A percentile compares a stretch with the other conserved stretches of the same genome.
Conservation (phyloP, 2,888 invertebrate species). For the Minunthozetes semirufus region DNA sequence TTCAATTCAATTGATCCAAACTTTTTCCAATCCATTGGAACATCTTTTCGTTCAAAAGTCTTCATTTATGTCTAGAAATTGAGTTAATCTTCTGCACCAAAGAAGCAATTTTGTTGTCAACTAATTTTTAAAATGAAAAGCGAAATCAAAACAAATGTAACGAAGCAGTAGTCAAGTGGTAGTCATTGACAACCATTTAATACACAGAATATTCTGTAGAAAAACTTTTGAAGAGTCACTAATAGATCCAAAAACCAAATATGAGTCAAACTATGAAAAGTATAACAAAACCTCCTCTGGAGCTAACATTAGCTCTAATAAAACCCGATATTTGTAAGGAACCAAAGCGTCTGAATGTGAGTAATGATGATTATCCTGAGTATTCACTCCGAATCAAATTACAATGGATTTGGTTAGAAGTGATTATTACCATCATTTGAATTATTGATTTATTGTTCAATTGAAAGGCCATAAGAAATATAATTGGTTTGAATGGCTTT, state of each 20-base stretch:
- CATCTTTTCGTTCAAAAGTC: neutral
- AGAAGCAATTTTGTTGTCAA: neutral
- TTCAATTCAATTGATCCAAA: conserved; percentile 18
- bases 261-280: neutral
- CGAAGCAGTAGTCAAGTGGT: neutral
- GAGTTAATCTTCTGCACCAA: too few species aligned
- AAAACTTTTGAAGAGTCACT: neutral
- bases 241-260: neutral
- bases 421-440: too few species aligned
- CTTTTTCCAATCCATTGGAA: neutral
- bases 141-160: neutral
- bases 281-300: neutral
- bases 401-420: too few species aligned
- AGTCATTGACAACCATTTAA: neutral
- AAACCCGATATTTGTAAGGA: conserved; percentile 78
- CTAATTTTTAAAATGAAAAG: neutral
- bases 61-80: neutral
- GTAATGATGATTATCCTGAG: too few species aligned
- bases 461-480: conserved; percentile 54
- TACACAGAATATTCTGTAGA: neutral
- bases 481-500: conserved; percentile 63
- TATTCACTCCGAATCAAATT: too few species aligned
- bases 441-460: neutral
- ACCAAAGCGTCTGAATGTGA: conserved; percentile 57
- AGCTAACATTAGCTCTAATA: conserved; percentile 75